Evolutionary conservation across 2,888 invertebrate species (phyloP).

Genomic region (Campopleginae sp.): DNA sequence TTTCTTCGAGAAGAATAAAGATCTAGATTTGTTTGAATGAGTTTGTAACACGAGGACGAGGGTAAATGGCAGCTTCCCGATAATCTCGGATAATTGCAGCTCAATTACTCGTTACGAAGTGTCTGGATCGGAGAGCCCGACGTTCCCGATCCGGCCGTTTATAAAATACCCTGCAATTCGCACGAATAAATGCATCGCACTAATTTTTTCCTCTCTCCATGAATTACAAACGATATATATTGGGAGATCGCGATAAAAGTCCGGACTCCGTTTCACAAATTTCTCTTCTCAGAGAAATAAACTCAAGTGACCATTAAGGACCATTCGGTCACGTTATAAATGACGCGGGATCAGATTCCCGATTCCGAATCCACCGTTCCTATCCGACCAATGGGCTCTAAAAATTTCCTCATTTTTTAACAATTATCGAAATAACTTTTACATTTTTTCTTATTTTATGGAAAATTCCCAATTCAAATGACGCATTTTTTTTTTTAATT

Average conservation of each 20-base stretch:
- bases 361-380: not conserved
- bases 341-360: not conserved
- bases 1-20: slow-evolving; percentile 11
- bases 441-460: too few relatives aligned
- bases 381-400: not conserved
- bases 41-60: slow-evolving; percentile 29
- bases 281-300: slow-evolving; percentile 4
- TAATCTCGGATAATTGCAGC: slow-evolving; percentile 55
- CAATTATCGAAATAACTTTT: not conserved
- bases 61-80: slow-evolving; percentile 60
- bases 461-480: too few relatives aligned
- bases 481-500: not conserved
- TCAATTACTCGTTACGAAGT: slow-evolving; percentile 54
- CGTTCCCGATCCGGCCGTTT: slow-evolving; percentile 11
- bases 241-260: slow-evolving; percentile 32
- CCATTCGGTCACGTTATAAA: slow-evolving; percentile 5
- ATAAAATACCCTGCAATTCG: slow-evolving; percentile 44
- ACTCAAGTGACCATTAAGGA: not conserved
- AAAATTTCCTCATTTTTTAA: not conserved
- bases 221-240: slow-evolving; percentile 30
- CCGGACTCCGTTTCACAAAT: slow-evolving; percentile 19
- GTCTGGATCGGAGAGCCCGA: slow-evolving; percentile 28
- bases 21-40: slow-evolving; percentile 39
- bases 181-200: slow-evolving; percentile 41
- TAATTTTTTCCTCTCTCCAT: not conserved